Evolutionary conservation across 2,113 vertebrate genomes (phyloP).

Genomic region (Oreotrochilus melanogaster): DNA sequence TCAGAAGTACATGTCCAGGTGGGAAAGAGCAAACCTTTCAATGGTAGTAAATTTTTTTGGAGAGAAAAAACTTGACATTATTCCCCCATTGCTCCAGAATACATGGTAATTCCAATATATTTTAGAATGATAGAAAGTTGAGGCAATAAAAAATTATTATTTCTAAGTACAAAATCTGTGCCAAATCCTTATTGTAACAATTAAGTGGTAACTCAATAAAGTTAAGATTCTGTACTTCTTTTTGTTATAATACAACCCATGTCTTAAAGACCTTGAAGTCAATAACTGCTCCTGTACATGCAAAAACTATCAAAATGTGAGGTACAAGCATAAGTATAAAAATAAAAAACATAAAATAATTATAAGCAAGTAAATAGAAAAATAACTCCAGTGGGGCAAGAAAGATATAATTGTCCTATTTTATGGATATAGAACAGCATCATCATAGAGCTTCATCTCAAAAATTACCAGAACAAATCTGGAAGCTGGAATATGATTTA

Average conservation of each 20-base stretch:
- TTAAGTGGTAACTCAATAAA: not conserved
- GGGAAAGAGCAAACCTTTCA: not conserved
- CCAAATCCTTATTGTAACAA: not conserved
- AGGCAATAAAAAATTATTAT: not conserved
- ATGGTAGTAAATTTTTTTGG: accelerated
- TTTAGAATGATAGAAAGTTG: not conserved
- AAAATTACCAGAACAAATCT: not conserved
- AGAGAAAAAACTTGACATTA: not conserved
- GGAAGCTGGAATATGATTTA: not conserved
- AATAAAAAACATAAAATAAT: not conserved
- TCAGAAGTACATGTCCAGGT: not conserved
- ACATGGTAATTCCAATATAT: not conserved
- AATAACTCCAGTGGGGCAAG: not conserved
- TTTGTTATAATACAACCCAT: not conserved
- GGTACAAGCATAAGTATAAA: not conserved
- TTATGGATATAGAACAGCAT: not conserved
- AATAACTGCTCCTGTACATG: not conserved
- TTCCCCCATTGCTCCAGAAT: not conserved
- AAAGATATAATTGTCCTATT: not conserved
- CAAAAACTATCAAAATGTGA: not conserved
- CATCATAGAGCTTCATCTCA: not conserved
- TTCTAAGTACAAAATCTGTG: not conserved
- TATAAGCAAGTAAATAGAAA: not conserved
- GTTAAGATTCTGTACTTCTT: not conserved
- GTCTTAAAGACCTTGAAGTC: not conserved